Base-by-base conservation (phyloP, 1,140 invertebrate genomes). In the Chrysopa pallens region DNA sequence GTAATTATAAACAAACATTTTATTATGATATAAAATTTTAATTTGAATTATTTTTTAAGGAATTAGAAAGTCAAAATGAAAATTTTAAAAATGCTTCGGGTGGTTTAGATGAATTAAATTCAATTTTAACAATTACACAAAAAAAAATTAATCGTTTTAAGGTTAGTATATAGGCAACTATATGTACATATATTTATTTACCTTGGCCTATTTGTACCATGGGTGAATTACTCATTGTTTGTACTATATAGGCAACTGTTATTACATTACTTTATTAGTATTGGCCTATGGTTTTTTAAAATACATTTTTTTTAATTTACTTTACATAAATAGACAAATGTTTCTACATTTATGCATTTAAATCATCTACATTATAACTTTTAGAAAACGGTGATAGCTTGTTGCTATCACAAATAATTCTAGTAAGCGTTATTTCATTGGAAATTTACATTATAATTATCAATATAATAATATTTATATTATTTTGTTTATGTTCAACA, bases 81-180 rank as follows among this genome's bases (percentile, higher is more conserved):
- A 67, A 73, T 42, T 52, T 86, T 4, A 70, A 76, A 50, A 73
- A 73, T 42, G 69, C 79, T 1, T 72, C 73, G 39, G 74, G 76
- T 42, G 86, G 84, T 47, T 63, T 92, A n/a, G 78, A 84, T 40
- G 80, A 87, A 56, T 69, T 93, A 27, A 88, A 85, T 53, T 75
- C 67, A 14, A 84, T 86, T 42, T 61, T 91, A 31, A 73, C 70
- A 49, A 73, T 70, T 15, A 91, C 88, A 1, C 87, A 93, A 59
- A 80, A 79, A 43, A 87, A 88, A 63, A 64, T 95, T 36, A 90
- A 87, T 63, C 76, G 74, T 54, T 78, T 94, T 48, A 93, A 90
- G 70, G 81, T 81, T 64, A 60, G 50, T 45, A 14, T 11, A 6
- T 33, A 11, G n/a, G 8, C 8, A 11, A 33, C 6, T 33, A 4